Evolutionary conservation across 2,113 vertebrate genomes (phyloP).

Genomic region (Indri indri): DNA sequence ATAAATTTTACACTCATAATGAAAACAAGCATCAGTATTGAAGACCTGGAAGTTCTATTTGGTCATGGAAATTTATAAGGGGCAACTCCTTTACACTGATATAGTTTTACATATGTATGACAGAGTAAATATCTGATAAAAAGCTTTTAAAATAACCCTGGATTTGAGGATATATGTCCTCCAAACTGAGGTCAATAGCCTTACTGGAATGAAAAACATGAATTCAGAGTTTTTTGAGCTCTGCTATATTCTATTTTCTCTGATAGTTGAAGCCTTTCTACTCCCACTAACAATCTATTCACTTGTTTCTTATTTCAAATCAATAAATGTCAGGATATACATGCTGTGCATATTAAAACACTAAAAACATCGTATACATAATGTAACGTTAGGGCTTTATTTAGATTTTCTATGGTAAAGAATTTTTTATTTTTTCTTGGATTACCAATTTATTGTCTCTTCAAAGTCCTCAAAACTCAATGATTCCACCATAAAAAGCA

Average conservation of each 20-base stretch:
- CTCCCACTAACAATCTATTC: conserved; percentile 75
- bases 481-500: background rate
- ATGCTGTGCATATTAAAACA: conserved; percentile 71
- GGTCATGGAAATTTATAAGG: conserved; percentile 78
- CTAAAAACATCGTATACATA: conserved; percentile 64
- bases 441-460: conserved; percentile 5
- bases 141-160: conserved; percentile 81
- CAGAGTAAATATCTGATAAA: conserved; percentile 80
- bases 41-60: conserved; percentile 74
- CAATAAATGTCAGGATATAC: conserved; percentile 73
- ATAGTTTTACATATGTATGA: conserved; percentile 71
- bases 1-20: conserved; percentile 77
- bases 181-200: conserved; percentile 77
- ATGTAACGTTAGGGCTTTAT: conserved; percentile 51
- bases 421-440: background rate
- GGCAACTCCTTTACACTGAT: conserved; percentile 74
- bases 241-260: conserved; percentile 57
- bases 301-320: conserved; percentile 73
- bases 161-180: conserved; percentile 76
- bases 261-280: conserved; percentile 69
- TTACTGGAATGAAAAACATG: conserved; percentile 78
- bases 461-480: background rate
- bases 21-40: conserved; percentile 71
- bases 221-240: conserved; percentile 75
- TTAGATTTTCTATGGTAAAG: conserved; percentile 48